Base-by-base conservation (phyloP, 2,113 vertebrate species). In the Morone chrysops region DNA sequence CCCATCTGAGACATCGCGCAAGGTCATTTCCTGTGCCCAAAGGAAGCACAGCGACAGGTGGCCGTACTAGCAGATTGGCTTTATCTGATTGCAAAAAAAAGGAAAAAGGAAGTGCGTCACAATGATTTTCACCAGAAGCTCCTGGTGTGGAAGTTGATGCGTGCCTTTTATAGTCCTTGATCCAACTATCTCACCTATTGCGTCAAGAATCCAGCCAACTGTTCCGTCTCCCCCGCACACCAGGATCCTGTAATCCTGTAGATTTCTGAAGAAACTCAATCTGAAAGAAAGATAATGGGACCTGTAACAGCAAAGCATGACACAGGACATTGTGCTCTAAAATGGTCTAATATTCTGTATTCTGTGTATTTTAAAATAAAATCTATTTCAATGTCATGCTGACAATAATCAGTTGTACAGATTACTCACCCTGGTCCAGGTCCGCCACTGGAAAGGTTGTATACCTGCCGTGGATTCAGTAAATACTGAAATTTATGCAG, bases 11-110 rank as follows among this genome's bases (percentile, higher is more conserved):
- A 88, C 97, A 98, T 7, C 97, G 95, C 0, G 97, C 97, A 11
- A 99, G 95, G 88, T 99, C 97, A 83, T 99, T 99, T 90, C 97
- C 97, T 82, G 97, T 99, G 13, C 97, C 97, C 43, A 99, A 93
- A 66, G 97, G 97, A 92, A 99, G 94, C 54, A 99, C 97, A 1
- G 96, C 97, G 4, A 98, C 97, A 1, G 97, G 96, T 20, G 97
- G 97, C 2, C 95, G 94, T 9, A 88, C 87, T 2, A 93, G 83
- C 48, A 97, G 80, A 75, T 94, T 96, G 81, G 95, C 95, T 93
- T 97, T 99, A 80, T 99, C 97, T 98, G 89, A 38, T 78, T 54
- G 20, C 18, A 70, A 62, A 89, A 88, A 65, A 62, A 36, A 31
- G 60, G 6, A 83, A 41, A 75, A 18, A 50, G n/a, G 1, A 67